These are phyloP conservation scores for Oxyura jamaicensis DNA, from an alignment of 2,113 vertebrate genomes.

Conservation along the genomic window DNA sequence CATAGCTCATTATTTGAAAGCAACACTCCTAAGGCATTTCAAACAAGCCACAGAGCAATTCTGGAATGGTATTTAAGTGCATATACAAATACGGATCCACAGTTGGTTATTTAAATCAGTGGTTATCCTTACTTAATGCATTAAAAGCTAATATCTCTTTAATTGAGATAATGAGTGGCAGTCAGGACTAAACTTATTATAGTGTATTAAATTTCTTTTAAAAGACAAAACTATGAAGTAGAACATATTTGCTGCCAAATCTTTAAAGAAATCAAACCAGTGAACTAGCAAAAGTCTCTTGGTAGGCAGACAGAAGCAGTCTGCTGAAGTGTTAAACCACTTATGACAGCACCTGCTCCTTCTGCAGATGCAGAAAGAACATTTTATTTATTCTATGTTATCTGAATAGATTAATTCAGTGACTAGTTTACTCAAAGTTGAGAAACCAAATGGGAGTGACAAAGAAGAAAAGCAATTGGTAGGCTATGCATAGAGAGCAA, in stretches of 20 bases:
- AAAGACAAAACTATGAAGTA: neutral
- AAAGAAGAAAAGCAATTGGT: neutral
- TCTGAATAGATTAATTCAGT: neutral
- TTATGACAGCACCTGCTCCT: neutral
- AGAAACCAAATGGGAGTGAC: neutral
- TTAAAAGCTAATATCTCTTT: neutral
- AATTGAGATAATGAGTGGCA: neutral
- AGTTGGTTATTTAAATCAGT: neutral
- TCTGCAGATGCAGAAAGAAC: neutral
- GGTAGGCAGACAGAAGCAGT: neutral
- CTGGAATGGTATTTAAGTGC: neutral
- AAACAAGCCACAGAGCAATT: neutral
- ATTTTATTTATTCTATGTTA: conserved; percentile 2
- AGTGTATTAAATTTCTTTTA: neutral
- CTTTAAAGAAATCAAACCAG: neutral
- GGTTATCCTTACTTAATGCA: neutral
- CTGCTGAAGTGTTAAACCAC: conserved; percentile 10
- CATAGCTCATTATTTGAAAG: neutral
- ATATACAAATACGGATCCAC: neutral
- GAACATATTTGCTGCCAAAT: neutral
- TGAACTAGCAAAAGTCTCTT: neutral
- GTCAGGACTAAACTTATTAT: neutral
- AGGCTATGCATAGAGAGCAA: neutral
- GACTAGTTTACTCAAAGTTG: neutral
- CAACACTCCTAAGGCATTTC: neutral